Evolutionary conservation across 2,113 vertebrate species (phyloP), one percentile per base, ranked within the genome.

Genomic region (Myrmecobius fasciatus): DNA sequence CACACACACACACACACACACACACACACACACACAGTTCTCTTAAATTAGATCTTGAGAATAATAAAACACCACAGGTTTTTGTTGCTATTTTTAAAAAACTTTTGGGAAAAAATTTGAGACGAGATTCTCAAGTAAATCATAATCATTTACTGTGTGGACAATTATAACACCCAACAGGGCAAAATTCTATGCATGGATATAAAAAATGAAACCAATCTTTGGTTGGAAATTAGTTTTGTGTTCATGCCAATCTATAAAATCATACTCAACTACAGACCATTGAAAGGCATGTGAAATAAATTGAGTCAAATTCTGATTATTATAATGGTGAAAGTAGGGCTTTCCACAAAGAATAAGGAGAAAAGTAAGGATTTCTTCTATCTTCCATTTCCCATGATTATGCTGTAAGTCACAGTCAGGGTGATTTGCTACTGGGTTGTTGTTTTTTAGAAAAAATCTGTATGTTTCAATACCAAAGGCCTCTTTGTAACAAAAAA

Each of bases 91-190:
- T 28, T 51, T 48, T 90, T 31, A 6, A 90, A 83, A 90, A 90
- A 83, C 20, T 83, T 83, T 83, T 43, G 3, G 14, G 10, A 20
- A n/a, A n/a, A n/a, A 75, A 75, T 6, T 60, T 60, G 60, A 67
- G 31, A 83, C 43, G 20, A 43, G 94, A 51, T 92, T 94, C 89
- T 94, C 31, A 53, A 95, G n/a, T n/a, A n/a, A n/a, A n/a, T n/a
- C n/a, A 91, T 92, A 96, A 97, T 31, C 91, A 49, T 52, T 43
- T 43, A 43, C n/a, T 43, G n/a, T 24, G 67, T 83, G 20, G 67
- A 43, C 6, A 83, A 83, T 43, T 20, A 83, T 43, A 83, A 7
- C 6, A 83, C 6, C 17, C 20, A 43, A 43, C 1, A 43, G 67
- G 20, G n/a, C 36, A 95, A 96, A 90, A 94, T 52, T 9, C 53